Evolutionary conservation across 2,113 vertebrate species (phyloP), one percentile per base, ranked within the genome.

Genomic region (Diadophis punctatus): DNA sequence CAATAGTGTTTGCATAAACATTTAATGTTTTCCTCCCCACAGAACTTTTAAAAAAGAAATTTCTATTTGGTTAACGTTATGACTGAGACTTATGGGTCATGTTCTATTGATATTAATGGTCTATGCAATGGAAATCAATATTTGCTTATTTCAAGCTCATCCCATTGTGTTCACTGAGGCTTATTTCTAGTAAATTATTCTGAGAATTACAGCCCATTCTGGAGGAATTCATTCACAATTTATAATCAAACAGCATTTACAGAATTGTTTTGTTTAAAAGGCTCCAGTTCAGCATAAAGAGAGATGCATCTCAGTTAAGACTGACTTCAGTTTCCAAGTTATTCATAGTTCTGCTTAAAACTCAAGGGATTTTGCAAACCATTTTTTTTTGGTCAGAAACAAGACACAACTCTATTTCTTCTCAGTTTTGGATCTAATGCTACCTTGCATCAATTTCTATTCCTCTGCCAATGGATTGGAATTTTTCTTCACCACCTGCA

Each of bases 21-120:
- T 86, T 43, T 86, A 0, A 0, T 86, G 0, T 0, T 43, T 74
- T 39, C 93, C 23, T 12, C 39, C 0, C 55, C 22, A 8, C 23
- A 68, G 46, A 74, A 60, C 91, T 91, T 88, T 23, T 51, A 74
- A 49, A 80, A 39, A 43, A 60, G 11, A 12, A 60, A 20, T 49
- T 39, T 43, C 56, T 49, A 22, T 49, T 30, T 11, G 30, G 88
- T 7, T 68, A 48, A 63, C 9, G 0, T 49, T n/a, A 90, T 80
- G 34, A 43, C 74, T 43, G 11, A 48, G 60, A 30, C 55, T 46
- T 27, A 89, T 58, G 52, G 34, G 34, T 12, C 22, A 25, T 43
- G 2, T 80, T 43, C 34, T 43, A 80, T 89, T 39, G 23, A 43
- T 89, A 43, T 49, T 49, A 74, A 20, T 68, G 27, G 8, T 27